Percentiles rank a stretch among this genome's conserved stretches.
Conservation (phyloP, 2,888 invertebrate species). For the Phymatocera aterrima region DNA sequence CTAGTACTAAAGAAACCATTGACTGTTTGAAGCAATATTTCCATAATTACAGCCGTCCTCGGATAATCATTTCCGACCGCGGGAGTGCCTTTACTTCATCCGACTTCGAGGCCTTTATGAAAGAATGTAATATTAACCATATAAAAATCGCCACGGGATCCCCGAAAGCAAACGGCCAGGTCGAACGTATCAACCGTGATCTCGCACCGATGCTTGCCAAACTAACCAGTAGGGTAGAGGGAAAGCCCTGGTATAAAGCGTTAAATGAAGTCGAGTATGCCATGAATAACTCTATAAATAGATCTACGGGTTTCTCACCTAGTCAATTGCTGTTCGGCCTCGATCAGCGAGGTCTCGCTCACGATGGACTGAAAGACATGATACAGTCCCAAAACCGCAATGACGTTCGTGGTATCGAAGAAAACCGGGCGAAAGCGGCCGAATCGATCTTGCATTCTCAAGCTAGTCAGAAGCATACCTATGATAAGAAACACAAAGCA, state of each 20-base stretch:
- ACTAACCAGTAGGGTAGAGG: not conserved
- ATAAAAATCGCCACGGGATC: slow-evolving; percentile 59
- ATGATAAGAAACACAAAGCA: not conserved
- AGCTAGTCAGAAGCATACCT: not conserved
- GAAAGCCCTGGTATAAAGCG: not conserved
- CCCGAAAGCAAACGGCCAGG: slow-evolving; percentile 64
- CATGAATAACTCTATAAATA: not conserved
- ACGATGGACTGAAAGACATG: not conserved
- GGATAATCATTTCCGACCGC: slow-evolving; percentile 57
- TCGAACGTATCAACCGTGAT: slow-evolving; percentile 56
- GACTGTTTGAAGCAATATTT: slow-evolving; percentile 53
- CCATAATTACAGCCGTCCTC: slow-evolving; percentile 53
- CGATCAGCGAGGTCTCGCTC: not conserved
- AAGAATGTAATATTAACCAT: slow-evolving; percentile 52
- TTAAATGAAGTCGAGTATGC: not conserved
- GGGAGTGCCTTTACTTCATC: slow-evolving; percentile 61
- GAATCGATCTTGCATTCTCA: not conserved
- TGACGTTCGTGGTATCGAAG: not conserved
- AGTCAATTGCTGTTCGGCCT: not conserved
- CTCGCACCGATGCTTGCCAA: slow-evolving; percentile 57
- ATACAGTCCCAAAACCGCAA: not conserved
- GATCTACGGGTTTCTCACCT: not conserved
- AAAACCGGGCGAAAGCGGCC: not conserved
- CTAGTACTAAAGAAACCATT: slow-evolving; percentile 52
- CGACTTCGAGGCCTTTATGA: slow-evolving; percentile 57